phyloP scores from a whole-genome alignment of 2,888 invertebrate species.

The Himalopsyche tibetana region DNA sequence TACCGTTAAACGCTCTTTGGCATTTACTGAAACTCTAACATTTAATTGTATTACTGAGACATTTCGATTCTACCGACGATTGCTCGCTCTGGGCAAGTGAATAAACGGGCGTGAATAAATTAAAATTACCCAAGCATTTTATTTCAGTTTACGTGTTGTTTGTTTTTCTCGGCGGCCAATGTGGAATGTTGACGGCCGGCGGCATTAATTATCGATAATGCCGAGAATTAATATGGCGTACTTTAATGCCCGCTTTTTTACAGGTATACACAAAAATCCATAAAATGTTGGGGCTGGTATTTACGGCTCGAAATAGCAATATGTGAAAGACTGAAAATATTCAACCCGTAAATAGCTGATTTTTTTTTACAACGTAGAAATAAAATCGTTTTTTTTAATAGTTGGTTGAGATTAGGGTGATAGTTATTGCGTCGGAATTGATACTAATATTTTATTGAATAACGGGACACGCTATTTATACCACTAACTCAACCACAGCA shows the following conservation, averaged over 20 bases:
- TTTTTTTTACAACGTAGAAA: too few species aligned
- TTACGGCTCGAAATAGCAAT: constrained; percentile 7
- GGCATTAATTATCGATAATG: constrained; percentile 42
- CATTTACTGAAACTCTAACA: too few species aligned
- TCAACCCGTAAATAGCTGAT: not conserved
- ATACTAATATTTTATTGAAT: too few species aligned
- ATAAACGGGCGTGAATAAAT: constrained; percentile 27
- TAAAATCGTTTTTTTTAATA: too few species aligned
- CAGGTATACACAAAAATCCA: constrained; percentile 26
- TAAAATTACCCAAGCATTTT: constrained; percentile 40
- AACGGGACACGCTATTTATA: too few species aligned
- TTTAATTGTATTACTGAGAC: not conserved
- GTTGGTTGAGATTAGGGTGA: too few species aligned
- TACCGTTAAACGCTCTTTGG: too few species aligned
- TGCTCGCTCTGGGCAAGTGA: constrained; percentile 29
- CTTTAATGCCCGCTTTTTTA: constrained; percentile 29
- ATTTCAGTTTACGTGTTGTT: constrained; percentile 40
- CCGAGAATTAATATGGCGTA: constrained; percentile 35
- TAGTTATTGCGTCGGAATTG: too few species aligned
- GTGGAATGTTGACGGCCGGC: constrained; percentile 35
- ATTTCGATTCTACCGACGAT: constrained; percentile 21
- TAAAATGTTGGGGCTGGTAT: constrained; percentile 38
- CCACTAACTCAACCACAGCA: too few species aligned
- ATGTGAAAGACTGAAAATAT: constrained; percentile 16
- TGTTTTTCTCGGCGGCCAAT: constrained; percentile 29